These are phyloP conservation scores for Bothrops alternatus DNA, from an alignment of 2,797 vertebrate species.

Conservation along the genomic window DNA sequence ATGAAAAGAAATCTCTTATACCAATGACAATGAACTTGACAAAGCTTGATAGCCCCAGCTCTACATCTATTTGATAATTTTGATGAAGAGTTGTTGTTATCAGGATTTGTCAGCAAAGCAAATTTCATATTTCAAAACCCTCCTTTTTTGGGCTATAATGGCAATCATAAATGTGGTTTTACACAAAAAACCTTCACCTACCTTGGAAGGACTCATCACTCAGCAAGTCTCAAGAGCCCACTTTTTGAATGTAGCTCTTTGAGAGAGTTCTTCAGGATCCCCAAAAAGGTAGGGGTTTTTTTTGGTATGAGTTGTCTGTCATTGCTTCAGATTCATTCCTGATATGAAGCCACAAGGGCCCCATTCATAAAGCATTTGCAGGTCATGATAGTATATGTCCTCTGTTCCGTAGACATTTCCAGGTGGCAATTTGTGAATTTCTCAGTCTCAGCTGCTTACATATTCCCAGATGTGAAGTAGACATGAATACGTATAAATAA, in stretches of 20 bases:
- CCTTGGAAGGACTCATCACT: constrained; percentile 61
- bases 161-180: constrained; percentile 22
- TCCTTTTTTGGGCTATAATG: neutral
- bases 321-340: constrained; percentile 66
- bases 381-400: constrained; percentile 61
- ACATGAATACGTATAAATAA: neutral
- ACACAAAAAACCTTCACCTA: constrained; percentile 47
- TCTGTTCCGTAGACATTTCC: constrained; percentile 58
- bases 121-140: neutral
- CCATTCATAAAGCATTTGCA: constrained; percentile 63
- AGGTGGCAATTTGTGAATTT: constrained; percentile 50
- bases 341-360: constrained; percentile 66
- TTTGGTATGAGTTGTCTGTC: constrained; percentile 58
- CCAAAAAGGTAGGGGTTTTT: constrained; percentile 34
- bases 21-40: neutral
- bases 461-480: neutral
- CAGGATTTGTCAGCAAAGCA: neutral
- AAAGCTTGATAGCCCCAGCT: neutral
- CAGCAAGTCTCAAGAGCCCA: constrained; percentile 52
- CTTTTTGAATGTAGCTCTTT: constrained; percentile 49
- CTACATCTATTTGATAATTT: neutral
- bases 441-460: neutral
- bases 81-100: neutral
- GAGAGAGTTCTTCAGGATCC: constrained; percentile 60
- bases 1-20: neutral